Conservation (phyloP, 2,113 vertebrate species). For the Scomber scombrus region DNA sequence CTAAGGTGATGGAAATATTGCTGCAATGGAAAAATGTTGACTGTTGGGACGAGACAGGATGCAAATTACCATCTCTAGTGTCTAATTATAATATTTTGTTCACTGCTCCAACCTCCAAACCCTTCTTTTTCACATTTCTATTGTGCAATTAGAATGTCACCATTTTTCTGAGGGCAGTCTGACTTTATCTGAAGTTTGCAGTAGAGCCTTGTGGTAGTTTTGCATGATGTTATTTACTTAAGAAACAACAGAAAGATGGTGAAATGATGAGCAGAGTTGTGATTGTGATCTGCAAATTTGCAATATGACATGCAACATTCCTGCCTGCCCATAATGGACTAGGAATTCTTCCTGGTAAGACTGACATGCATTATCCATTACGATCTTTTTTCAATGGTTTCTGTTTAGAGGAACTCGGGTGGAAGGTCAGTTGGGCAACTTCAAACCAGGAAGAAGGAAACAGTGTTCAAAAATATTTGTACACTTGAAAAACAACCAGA, state of each 20-base stretch:
- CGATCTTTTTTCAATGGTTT: not conserved
- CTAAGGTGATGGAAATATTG: not conserved
- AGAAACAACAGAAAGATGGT: not conserved
- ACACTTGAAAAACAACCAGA: not conserved
- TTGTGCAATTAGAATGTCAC: too few species aligned
- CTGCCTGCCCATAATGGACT: not conserved
- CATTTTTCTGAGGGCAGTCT: not conserved
- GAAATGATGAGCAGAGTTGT: not conserved
- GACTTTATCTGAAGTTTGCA: not conserved
- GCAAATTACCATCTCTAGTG: too few species aligned
- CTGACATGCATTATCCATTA: not conserved
- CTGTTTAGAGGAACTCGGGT: slow-evolving; percentile 27
- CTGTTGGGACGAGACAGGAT: not conserved
- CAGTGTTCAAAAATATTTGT: not conserved
- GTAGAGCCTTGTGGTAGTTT: not conserved
- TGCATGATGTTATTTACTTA: not conserved
- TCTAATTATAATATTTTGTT: too few species aligned
- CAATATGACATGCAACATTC: slow-evolving; percentile 28
- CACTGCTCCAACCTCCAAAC: too few species aligned
- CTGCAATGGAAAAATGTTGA: not conserved
- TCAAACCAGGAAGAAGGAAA: slow-evolving; percentile 64
- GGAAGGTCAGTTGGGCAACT: slow-evolving; percentile 41
- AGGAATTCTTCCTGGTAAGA: slow-evolving; percentile 42
- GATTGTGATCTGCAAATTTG: not conserved
- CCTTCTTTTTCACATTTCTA: too few species aligned